Conservation (phyloP, 1,140 invertebrate genomes). For the Drosophila baimaii region DNA sequence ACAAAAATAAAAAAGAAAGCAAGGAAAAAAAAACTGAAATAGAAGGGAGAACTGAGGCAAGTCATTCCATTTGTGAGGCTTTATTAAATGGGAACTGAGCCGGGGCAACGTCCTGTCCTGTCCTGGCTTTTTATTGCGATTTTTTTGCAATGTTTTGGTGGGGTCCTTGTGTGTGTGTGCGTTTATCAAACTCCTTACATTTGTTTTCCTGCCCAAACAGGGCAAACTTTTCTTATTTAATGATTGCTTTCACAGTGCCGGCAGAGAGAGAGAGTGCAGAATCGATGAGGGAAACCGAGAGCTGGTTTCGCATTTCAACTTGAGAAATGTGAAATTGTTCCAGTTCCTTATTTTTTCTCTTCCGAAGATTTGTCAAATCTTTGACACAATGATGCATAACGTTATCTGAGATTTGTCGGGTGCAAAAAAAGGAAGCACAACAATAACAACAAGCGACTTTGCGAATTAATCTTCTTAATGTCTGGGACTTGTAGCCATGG, state of each 20-base stretch:
- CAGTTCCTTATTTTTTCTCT: conserved; percentile 53
- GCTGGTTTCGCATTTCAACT: conserved; percentile 69
- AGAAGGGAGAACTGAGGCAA: conserved; percentile 47
- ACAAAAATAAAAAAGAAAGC: conserved; percentile 14
- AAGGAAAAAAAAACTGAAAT: conserved; percentile 14
- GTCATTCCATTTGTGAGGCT: conserved; percentile 80
- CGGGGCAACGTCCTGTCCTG: conserved; percentile 69
- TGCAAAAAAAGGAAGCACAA: conserved; percentile 15
- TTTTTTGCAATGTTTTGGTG: conserved; percentile 62
- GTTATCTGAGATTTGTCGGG: conserved; percentile 74
- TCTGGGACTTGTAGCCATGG: conserved; percentile 39
- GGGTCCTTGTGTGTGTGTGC: conserved; percentile 48
- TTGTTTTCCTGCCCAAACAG: conserved; percentile 75
- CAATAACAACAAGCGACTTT: conserved; percentile 64
- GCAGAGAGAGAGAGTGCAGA: conserved; percentile 18
- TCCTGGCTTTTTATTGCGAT: conserved; percentile 78
- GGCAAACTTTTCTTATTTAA: conserved; percentile 70
- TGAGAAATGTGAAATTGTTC: conserved; percentile 71
- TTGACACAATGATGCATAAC: conserved; percentile 81
- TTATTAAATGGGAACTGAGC: conserved; percentile 74
- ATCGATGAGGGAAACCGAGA: conserved; percentile 28
- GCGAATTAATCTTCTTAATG: conserved; percentile 84
- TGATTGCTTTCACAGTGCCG: conserved; percentile 66
- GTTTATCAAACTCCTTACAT: conserved; percentile 79
- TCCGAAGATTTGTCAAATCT: conserved; percentile 74